phyloP scores from a whole-genome alignment of 2,797 vertebrate genomes.

The Lophius americanus region DNA sequence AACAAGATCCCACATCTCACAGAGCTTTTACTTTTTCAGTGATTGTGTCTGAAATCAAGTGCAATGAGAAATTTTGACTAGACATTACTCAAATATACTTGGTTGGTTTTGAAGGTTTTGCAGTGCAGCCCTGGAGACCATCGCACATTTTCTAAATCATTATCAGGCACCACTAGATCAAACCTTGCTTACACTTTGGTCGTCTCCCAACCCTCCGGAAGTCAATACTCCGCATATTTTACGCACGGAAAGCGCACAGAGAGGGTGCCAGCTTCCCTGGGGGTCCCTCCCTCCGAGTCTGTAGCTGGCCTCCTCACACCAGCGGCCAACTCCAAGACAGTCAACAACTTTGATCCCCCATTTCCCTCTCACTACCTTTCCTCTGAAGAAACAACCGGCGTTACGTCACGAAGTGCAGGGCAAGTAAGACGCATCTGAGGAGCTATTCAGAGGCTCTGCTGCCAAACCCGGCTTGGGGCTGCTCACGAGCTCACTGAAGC shows the following conservation, averaged over 20 bases:
- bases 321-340: conserved; percentile 62
- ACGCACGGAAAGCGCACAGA: conserved; percentile 68
- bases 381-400: conserved; percentile 75
- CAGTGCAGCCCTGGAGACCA: no score
- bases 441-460: conserved; percentile 81
- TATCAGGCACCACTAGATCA: conserved; percentile 16
- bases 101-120: no score
- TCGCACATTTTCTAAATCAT: conserved; percentile 1
- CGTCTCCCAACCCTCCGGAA: conserved; percentile 40
- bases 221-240: conserved; percentile 54
- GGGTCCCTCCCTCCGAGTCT: conserved; percentile 53
- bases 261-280: conserved; percentile 45
- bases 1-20: no score
- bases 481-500: conserved; percentile 73
- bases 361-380: conserved; percentile 75
- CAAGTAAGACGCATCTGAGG: conserved; percentile 81
- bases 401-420: conserved; percentile 86
- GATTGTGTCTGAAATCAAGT: no score
- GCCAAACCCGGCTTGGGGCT: conserved; percentile 78
- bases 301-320: conserved; percentile 62
- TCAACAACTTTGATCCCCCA: conserved; percentile 54
- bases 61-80: no score
- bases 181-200: conserved; percentile 16
- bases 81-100: no score
- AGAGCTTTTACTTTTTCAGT: no score